Evolutionary conservation across 2,113 vertebrate genomes (phyloP).

Genomic region (Australoheros scitulus): DNA sequence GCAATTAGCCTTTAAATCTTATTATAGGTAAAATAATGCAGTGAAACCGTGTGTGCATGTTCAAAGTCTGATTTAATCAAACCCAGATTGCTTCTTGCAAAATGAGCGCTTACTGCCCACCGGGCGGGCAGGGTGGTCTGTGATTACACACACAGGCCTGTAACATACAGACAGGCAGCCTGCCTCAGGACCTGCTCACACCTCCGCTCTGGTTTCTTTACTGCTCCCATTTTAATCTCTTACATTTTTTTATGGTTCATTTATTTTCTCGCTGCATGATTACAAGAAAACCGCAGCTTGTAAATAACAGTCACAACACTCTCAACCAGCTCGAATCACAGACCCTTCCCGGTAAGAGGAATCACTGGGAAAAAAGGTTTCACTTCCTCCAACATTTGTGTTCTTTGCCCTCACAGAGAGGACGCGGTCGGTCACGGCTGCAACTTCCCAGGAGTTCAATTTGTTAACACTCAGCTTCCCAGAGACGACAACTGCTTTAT

Average conservation of each 20-base stretch:
- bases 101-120: constrained; percentile 38
- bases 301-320: neutral
- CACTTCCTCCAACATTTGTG: neutral
- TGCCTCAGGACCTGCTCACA: neutral
- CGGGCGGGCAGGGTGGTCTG: constrained; percentile 20
- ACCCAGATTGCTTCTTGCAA: constrained; percentile 33
- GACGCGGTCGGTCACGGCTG: neutral
- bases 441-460: constrained; percentile 30
- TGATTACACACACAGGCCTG: constrained; percentile 25
- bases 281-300: constrained; percentile 14
- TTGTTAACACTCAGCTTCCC: constrained; percentile 23
- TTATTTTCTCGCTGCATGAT: neutral
- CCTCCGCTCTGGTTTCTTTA: neutral
- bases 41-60: neutral
- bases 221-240: neutral
- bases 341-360: neutral
- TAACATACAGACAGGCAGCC: neutral
- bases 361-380: constrained; percentile 2
- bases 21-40: constrained; percentile 27
- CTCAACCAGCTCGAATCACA: neutral
- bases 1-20: constrained; percentile 48
- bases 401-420: neutral
- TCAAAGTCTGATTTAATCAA: constrained; percentile 48
- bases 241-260: neutral
- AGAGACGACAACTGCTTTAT: neutral